Evolutionary conservation across 2,797 vertebrate species (phyloP).

Genomic region (Pterois miles): DNA sequence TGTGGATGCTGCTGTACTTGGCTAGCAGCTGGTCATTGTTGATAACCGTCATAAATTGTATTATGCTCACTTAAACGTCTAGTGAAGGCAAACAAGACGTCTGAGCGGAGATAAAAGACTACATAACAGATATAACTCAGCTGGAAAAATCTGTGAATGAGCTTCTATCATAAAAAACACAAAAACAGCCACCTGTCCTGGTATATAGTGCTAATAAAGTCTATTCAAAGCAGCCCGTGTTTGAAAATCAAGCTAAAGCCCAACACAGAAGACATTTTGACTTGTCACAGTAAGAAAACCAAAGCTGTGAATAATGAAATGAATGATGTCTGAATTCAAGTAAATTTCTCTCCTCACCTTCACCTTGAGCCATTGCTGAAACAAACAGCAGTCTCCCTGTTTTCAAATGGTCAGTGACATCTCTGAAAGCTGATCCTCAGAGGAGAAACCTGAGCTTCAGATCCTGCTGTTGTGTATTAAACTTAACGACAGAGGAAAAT

Average conservation of each 20-base stretch:
- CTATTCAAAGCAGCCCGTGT: constrained; percentile 9
- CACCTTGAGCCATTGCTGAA: not conserved
- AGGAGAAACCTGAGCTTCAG: not conserved
- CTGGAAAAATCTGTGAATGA: constrained; percentile 17
- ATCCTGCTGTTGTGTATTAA: not conserved
- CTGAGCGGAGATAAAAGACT: constrained; percentile 9
- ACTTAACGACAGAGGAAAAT: not conserved
- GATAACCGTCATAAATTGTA: constrained; percentile 29
- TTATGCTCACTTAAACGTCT: constrained; percentile 1
- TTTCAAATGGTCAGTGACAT: not conserved
- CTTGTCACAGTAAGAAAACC: not conserved
- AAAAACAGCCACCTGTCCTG: not conserved
- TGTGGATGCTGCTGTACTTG: constrained; percentile 8
- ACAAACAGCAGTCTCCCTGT: not conserved
- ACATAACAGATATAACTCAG: constrained; percentile 7
- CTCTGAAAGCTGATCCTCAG: not conserved
- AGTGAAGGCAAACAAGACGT: constrained; percentile 8
- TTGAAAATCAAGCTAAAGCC: not conserved
- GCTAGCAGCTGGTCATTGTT: constrained; percentile 21
- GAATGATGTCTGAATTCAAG: not conserved
- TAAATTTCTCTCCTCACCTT: not conserved
- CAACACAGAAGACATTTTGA: not conserved
- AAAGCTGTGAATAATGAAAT: not conserved
- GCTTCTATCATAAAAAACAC: constrained; percentile 6
- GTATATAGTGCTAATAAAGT: constrained; percentile 9